Percentiles rank a stretch among this genome's conserved stretches.
Conservation (phyloP, 2,888 invertebrate genomes). For the Diarsia rubi region DNA sequence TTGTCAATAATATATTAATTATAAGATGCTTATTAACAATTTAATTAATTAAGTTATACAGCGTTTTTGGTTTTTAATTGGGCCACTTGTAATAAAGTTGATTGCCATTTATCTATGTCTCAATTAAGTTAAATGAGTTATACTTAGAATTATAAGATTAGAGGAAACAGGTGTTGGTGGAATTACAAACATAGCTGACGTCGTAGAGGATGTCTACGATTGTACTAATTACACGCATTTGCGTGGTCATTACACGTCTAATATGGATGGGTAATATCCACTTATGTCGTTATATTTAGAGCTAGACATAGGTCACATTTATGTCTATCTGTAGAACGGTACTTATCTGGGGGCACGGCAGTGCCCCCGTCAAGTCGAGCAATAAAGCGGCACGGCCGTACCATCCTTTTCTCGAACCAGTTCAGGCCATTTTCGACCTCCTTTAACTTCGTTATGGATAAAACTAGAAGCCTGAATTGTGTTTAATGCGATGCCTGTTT, state of each 20-base stretch:
- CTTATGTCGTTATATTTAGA: conserved; percentile 51
- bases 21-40: conserved; percentile 70
- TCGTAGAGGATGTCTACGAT: conserved; percentile 58
- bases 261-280: conserved; percentile 54
- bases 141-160: conserved; percentile 65
- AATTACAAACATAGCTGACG: conserved; percentile 53
- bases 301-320: conserved; percentile 34
- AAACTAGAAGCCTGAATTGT: too few species aligned
- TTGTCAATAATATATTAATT: conserved; percentile 60
- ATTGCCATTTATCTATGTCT: conserved; percentile 73
- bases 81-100: conserved; percentile 71
- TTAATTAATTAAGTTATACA: conserved; percentile 69
- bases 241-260: conserved; percentile 48
- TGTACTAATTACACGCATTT: conserved; percentile 55
- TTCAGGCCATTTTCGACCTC: too few species aligned
- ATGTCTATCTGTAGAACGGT: conserved; percentile 9
- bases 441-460: too few species aligned
- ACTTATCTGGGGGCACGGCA: too few species aligned
- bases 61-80: conserved; percentile 71
- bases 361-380: too few species aligned
- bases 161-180: conserved; percentile 70
- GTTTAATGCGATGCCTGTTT: too few species aligned
- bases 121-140: conserved; percentile 72
- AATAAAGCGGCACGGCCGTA: too few species aligned
- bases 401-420: too few species aligned